A percentile compares a stretch with the other conserved stretches of the same genome.
Evolutionary conservation across 2,888 invertebrate species (phyloP).

Genomic region (Acleris laterana): DNA sequence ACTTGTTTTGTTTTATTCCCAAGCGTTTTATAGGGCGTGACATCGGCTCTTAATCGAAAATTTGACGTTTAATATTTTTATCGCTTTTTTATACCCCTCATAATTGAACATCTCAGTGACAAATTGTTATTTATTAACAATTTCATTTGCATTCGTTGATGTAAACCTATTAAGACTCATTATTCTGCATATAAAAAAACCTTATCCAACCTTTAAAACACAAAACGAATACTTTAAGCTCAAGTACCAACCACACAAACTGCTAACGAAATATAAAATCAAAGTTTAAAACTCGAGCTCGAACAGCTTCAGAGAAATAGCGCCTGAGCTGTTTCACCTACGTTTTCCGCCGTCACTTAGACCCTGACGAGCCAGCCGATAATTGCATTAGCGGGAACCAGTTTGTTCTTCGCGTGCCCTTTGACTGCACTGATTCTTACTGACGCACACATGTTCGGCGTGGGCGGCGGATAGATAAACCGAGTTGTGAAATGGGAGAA

Average conservation of each 20-base stretch:
- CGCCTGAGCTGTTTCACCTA: slow-evolving; percentile 22
- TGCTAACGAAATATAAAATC: slow-evolving; percentile 14
- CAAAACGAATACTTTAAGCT: not conserved
- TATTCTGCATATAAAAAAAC: not conserved
- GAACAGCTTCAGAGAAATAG: slow-evolving; percentile 14
- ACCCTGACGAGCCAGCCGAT: slow-evolving; percentile 56
- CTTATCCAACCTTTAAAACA: not conserved
- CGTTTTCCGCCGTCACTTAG: slow-evolving; percentile 50
- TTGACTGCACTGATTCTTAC: slow-evolving; percentile 66
- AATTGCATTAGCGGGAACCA: slow-evolving; percentile 71
- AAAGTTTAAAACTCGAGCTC: slow-evolving; percentile 14
- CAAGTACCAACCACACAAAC: not conserved
- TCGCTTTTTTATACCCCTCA: not conserved
- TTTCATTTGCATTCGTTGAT: slow-evolving; percentile 14
- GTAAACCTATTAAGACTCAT: not conserved
- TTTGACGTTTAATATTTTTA: slow-evolving; percentile 9
- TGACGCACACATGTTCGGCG: slow-evolving; percentile 44
- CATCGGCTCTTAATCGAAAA: slow-evolving; percentile 13
- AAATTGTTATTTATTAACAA: slow-evolving; percentile 3
- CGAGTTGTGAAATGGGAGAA: slow-evolving; percentile 24
- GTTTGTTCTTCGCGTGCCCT: slow-evolving; percentile 59
- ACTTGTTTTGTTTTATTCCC: slow-evolving; percentile 41
- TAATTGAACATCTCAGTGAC: slow-evolving; percentile 12
- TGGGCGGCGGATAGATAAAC: slow-evolving; percentile 33
- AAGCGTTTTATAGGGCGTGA: slow-evolving; percentile 18